Percentiles rank a stretch among this genome's conserved stretches.
Evolutionary conservation across 2,888 invertebrate species (phyloP).

Genomic region (Caenorhabditis macrosperma): DNA sequence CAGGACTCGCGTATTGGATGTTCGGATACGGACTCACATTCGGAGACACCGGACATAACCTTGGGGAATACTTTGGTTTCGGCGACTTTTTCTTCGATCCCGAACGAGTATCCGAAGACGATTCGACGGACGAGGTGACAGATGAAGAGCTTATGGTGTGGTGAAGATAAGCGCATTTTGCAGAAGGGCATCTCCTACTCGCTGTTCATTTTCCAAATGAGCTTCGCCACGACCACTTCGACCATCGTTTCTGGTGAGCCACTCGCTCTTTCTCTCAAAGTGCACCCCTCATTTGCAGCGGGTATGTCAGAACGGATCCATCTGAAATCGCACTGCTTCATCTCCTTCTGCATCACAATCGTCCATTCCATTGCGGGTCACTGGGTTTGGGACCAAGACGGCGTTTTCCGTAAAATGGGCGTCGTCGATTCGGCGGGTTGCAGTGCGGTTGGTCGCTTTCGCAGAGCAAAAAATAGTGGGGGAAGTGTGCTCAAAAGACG

Average conservation of each 20-base stretch:
- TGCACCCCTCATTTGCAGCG: slow-evolving; percentile 53
- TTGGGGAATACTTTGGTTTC: slow-evolving; percentile 65
- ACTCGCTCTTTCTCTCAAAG: not conserved
- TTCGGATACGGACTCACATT: slow-evolving; percentile 94
- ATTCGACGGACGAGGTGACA: slow-evolving; percentile 62
- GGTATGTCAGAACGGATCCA: slow-evolving; percentile 78
- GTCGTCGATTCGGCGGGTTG: slow-evolving; percentile 77
- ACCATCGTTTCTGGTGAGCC: slow-evolving; percentile 75
- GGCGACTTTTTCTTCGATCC: slow-evolving; percentile 76
- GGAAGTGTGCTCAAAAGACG: not conserved
- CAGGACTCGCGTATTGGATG: slow-evolving; percentile 93
- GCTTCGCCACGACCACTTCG: slow-evolving; percentile 76
- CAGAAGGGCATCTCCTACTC: slow-evolving; percentile 67
- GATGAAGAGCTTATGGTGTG: slow-evolving; percentile 1
- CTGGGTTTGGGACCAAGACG: slow-evolving; percentile 72
- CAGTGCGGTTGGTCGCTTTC: slow-evolving; percentile 62
- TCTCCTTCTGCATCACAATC: slow-evolving; percentile 67
- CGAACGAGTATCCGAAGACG: slow-evolving; percentile 54
- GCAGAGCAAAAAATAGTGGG: no score
- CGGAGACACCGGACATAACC: slow-evolving; percentile 82
- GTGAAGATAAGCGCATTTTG: not conserved
- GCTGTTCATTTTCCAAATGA: slow-evolving; percentile 77
- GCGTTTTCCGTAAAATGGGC: slow-evolving; percentile 73
- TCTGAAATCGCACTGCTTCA: slow-evolving; percentile 74
- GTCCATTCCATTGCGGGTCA: slow-evolving; percentile 76